Evolutionary conservation across 2,113 vertebrate genomes (phyloP), one percentile per base, ranked within the genome.

Genomic region (Tautogolabrus adspersus): DNA sequence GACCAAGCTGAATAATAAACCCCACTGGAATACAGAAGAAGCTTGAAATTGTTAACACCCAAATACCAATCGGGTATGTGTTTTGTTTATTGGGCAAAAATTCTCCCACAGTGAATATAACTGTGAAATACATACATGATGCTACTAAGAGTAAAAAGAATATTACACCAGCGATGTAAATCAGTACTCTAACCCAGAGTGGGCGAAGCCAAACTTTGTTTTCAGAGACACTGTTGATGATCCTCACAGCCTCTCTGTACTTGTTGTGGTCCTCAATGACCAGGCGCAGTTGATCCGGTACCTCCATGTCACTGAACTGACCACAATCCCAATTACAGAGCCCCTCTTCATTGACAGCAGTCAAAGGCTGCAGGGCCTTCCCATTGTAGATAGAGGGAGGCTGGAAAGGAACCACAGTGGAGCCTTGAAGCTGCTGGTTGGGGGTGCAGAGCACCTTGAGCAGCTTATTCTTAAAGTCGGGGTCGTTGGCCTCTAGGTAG

Each of bases 221-320:
- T 18, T 83, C 44, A 44, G 16, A 81, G 7, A 88, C 70, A 21
- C 47, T 37, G 0, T 91, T 93, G 47, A 94, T 82, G 6, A 87
- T 79, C 55, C 8, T 37, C 51, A 93, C 62, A 3, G 90, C 93
- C 3, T 10, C 21, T 62, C 16, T 83, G 78, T 90, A 91, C 22
- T 84, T 78, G 56, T 89, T 79, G 0, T 78, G 68, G 66, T 91
- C 87, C 52, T 87, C 77, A n/a, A 88, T 26, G 61, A 94, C 77
- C 66, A 80, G 69, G 5, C 75, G 81, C 59, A 94, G 58, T 30
- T 87, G 81, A 37, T 93, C 92, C 0, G 90, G 92, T 1, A 94
- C 47, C 6, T 52, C 78, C 74, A 84, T 83, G 21, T 91, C 86
- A 62, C 89, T 91, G 75, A 92, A 92, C n/a, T 21, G 72, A 13